Base-by-base conservation (phyloP, 2,113 vertebrate species). In the Bagarius yarrelli region DNA sequence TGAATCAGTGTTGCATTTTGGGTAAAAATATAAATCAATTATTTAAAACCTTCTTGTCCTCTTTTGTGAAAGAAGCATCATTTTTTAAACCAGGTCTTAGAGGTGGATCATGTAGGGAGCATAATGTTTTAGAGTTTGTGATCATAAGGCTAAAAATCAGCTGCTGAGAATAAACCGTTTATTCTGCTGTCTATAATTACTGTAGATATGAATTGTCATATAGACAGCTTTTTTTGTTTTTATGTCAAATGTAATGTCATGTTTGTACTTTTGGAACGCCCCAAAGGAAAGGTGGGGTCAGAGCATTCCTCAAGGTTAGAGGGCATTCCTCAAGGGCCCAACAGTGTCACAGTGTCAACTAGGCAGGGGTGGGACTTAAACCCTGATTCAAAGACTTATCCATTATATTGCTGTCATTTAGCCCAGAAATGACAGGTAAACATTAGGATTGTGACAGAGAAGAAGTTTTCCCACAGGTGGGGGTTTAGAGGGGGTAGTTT, bases 41-140 rank as follows among this genome's bases (percentile, higher is more conserved):
- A 55, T 15, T 77, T 78, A 80, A 81, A 76, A 83, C 63, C 56
- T 55, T n/a, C 73, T 57, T 83, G 84, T 55, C 78, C 84, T 85
- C 74, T 81, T 85, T 85, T 81, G 69, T 83, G 18, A 59, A 64
- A n/a, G 8, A 71, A 27, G 1, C 15, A 25, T 52, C 4, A 30
- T 72, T 47, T 30, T 72, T 27, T 8, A 52, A 53, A 53, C 25
- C 69, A 72, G 47, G 47, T 53, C 69, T 72, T 12, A 72, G 25
- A 30, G 16, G 30, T 52, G 27, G 50, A 30, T 71, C n/a, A 70
- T 70, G n/a, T 50, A 16, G n/a, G 8, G n/a, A 71, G 18, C 16
- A 71, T 4, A 44, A 5, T 16, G 18, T 27, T 25, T 52, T 52
- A 19, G 15, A 30, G 47, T 3, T 30, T 30, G 16, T 19, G 40